A percentile compares a stretch with the other conserved stretches of the same genome.
These are phyloP conservation scores for Tinamus guttatus DNA, from an alignment of 2,113 vertebrate genomes.

Conservation along the genomic window DNA sequence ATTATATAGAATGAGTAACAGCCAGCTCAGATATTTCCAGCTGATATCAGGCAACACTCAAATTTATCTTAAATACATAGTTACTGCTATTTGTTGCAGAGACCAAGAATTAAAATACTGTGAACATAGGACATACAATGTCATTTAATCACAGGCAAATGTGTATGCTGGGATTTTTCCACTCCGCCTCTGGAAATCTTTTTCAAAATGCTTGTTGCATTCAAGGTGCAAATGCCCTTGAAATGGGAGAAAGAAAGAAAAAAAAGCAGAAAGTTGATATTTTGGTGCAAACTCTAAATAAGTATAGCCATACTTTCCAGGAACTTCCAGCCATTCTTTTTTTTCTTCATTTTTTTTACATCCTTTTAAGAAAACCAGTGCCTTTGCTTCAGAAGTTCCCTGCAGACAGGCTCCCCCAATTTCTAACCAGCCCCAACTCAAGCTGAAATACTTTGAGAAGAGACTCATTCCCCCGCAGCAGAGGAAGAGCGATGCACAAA, in stretches of 20 bases:
- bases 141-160: not conserved
- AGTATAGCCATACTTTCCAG: not conserved
- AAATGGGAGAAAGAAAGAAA: not conserved
- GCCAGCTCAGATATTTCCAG: not conserved
- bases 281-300: not conserved
- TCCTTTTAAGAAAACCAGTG: not conserved
- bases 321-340: not conserved
- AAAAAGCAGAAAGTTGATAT: not conserved
- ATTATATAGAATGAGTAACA: not conserved
- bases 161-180: not conserved
- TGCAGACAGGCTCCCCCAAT: not conserved
- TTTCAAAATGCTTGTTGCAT: not conserved
- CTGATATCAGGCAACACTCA: not conserved
- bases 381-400: not conserved
- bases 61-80: conserved; percentile 50
- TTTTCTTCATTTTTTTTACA: no score
- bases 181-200: not conserved
- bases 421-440: conserved; percentile 28
- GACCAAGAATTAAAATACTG: conserved; percentile 2
- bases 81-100: not conserved
- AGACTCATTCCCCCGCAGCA: not conserved
- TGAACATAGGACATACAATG: conserved; percentile 9
- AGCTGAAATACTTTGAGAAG: conserved; percentile 11
- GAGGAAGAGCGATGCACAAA: conserved; percentile 44
- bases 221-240: not conserved